These are phyloP conservation scores for Mythimna loreyi DNA, from an alignment of 2,888 invertebrate species.

Conservation along the genomic window DNA sequence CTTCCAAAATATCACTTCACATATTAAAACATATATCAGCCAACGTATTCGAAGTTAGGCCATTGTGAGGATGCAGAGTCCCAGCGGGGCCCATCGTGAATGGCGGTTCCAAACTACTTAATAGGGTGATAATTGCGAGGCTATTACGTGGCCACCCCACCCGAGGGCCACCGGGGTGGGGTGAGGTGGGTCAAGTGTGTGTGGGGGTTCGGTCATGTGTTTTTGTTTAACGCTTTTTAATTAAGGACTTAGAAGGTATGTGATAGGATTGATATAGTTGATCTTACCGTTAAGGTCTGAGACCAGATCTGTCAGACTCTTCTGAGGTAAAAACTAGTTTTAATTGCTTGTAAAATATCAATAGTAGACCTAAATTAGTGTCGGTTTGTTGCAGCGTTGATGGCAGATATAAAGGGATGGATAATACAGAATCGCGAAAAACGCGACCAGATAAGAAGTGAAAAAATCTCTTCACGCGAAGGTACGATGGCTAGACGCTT, in stretches of 20 bases:
- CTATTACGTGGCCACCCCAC: constrained; percentile 74
- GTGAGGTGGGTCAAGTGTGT: constrained; percentile 34
- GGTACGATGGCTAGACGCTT: no score
- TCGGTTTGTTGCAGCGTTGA: no score
- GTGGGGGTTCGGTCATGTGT: constrained; percentile 40
- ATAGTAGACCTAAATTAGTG: no score
- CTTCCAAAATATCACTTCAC: constrained; percentile 61
- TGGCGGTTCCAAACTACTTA: constrained; percentile 85
- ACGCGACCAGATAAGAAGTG: no score
- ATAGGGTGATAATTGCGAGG: constrained; percentile 87
- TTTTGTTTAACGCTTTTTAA: constrained; percentile 45
- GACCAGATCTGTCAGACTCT: no score
- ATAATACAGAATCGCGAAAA: no score
- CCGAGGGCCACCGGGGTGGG: constrained; percentile 32
- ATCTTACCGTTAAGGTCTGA: neutral
- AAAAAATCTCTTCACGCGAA: no score
- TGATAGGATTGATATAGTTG: neutral
- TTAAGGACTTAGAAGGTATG: constrained; percentile 24
- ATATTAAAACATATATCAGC: constrained; percentile 56
- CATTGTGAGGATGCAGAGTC: constrained; percentile 59
- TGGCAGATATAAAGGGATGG: no score
- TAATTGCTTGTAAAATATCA: no score
- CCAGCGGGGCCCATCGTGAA: constrained; percentile 71
- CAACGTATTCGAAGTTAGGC: constrained; percentile 47
- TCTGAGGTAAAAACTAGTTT: no score